Percentiles rank a stretch among this genome's conserved stretches.
Evolutionary conservation across 2,797 vertebrate genomes (phyloP).

Genomic region (Cyprinodon diabolis): DNA sequence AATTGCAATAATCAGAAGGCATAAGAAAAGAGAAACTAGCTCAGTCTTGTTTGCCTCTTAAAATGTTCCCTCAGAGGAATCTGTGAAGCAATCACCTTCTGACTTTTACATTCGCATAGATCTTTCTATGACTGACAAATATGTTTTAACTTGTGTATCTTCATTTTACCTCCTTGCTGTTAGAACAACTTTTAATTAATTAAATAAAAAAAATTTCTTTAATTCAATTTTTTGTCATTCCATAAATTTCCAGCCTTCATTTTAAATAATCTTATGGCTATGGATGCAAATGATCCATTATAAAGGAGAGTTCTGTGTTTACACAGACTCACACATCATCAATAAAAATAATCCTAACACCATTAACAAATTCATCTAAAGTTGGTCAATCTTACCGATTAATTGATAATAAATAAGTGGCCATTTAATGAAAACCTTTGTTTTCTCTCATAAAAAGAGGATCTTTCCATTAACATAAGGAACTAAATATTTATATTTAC

Average conservation of each 20-base stretch:
- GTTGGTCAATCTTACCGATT: no score
- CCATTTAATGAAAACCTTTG: no score
- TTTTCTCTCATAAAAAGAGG: no score
- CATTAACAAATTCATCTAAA: no score
- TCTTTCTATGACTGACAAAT: neutral
- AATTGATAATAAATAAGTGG: no score
- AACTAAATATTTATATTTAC: no score
- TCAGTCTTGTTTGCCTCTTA: neutral
- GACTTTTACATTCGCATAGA: neutral
- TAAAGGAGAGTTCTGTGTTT: no score
- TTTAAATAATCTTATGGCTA: neutral
- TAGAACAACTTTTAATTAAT: neutral
- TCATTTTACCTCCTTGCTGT: neutral
- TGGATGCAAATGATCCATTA: no score
- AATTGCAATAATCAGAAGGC: neutral
- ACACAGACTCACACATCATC: no score
- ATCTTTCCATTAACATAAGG: no score
- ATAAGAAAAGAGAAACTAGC: neutral
- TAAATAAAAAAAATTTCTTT: neutral
- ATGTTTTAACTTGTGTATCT: neutral
- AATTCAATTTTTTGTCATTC: neutral
- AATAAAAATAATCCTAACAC: no score
- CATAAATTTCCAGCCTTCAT: neutral
- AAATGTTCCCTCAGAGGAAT: neutral
- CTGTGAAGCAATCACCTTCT: neutral